These are phyloP conservation scores for Dolichotis patagonum DNA, from an alignment of 2,113 vertebrate genomes.

Conservation along the genomic window DNA sequence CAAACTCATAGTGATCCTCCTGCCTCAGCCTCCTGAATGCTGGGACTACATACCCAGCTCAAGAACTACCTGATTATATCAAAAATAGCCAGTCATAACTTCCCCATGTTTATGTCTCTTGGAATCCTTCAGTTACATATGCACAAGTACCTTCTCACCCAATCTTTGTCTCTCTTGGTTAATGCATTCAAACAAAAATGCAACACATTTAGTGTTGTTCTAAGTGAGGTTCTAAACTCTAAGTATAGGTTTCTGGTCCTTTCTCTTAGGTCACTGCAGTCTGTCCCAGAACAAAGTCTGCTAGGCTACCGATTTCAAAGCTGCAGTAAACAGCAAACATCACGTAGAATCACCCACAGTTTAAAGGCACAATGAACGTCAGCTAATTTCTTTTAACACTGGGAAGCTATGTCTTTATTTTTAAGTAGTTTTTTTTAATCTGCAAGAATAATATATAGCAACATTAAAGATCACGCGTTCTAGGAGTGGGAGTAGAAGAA, in stretches of 20 bases:
- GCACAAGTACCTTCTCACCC: neutral
- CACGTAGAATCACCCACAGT: neutral
- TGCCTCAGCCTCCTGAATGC: neutral
- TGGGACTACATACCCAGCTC: neutral
- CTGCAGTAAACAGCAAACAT: neutral
- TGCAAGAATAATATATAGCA: neutral
- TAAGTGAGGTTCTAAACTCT: constrained; percentile 5
- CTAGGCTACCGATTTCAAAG: neutral
- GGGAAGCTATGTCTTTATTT: neutral
- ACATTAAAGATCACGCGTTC: neutral
- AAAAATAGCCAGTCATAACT: neutral
- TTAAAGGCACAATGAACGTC: neutral
- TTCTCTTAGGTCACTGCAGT: neutral
- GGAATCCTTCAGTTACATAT: neutral
- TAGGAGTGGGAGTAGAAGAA: neutral
- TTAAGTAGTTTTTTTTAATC: constrained; percentile 39
- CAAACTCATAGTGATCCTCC: neutral
- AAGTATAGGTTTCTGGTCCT: neutral
- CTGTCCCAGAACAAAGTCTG: neutral
- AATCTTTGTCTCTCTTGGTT: neutral
- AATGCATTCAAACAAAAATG: constrained; percentile 22
- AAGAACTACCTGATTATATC: neutral
- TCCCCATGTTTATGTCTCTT: neutral
- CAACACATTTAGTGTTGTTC: neutral
- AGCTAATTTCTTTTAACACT: neutral